A percentile compares a stretch with the other conserved stretches of the same genome.
These are phyloP conservation scores for Fulica atra DNA, from an alignment of 2,113 vertebrate genomes.

Conservation along the genomic window DNA sequence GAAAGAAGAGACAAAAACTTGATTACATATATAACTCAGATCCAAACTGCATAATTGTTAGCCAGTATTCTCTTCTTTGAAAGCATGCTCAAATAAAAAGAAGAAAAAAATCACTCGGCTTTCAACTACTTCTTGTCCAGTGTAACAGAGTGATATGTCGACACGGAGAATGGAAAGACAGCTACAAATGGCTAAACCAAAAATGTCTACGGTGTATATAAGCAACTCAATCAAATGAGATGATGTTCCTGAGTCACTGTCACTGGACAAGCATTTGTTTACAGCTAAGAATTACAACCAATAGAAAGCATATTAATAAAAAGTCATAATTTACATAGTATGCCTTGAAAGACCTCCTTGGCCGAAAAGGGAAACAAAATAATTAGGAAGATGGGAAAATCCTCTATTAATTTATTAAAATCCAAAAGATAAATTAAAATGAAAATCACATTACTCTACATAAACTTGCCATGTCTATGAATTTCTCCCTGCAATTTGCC, in stretches of 20 bases:
- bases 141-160: not conserved
- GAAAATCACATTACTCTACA: not conserved
- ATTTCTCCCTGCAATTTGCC: not conserved
- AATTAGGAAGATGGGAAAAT: not conserved
- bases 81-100: not conserved
- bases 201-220: not conserved
- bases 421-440: not conserved
- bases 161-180: not conserved
- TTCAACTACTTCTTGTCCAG: not conserved
- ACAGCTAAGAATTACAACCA: not conserved
- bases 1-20: not conserved
- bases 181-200: not conserved
- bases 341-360: not conserved
- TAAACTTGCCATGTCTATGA: not conserved
- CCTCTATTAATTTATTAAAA: not conserved
- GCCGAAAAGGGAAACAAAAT: not conserved
- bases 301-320: not conserved
- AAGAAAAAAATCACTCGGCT: not conserved
- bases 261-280: not conserved
- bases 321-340: not conserved
- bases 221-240: not conserved
- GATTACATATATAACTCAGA: not conserved
- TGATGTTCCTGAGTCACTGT: not conserved
- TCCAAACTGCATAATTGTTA: slow-evolving; percentile 6
- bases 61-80: not conserved